Evolutionary conservation across 2,113 vertebrate species (phyloP).

Genomic region (Pica pica): DNA sequence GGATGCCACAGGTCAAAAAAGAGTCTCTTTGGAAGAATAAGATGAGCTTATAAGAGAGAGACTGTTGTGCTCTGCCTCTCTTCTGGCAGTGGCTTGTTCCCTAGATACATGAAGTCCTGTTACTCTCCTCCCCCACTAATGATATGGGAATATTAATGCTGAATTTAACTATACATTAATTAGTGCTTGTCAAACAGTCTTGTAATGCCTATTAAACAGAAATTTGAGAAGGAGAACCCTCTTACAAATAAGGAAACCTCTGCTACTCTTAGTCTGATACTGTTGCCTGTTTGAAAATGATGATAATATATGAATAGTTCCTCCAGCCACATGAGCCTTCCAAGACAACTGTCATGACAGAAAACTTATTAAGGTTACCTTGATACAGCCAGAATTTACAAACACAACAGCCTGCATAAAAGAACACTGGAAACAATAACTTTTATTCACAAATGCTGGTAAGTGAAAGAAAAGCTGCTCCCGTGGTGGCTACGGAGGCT

Average conservation of each 20-base stretch:
- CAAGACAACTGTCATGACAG: neutral
- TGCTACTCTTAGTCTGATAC: neutral
- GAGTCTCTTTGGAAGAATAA: neutral
- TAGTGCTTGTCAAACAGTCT: neutral
- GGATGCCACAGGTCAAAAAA: neutral
- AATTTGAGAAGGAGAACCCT: neutral
- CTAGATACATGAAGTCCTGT: neutral
- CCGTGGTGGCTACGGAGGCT: neutral
- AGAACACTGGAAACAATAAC: neutral
- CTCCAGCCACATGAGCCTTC: neutral
- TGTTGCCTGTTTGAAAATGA: neutral
- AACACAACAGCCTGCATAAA: neutral
- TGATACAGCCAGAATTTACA: neutral
- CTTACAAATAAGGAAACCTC: neutral
- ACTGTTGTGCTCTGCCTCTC: neutral
- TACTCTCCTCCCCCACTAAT: neutral
- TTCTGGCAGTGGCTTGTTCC: neutral
- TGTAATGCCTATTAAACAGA: neutral
- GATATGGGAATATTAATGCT: neutral
- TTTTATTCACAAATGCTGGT: neutral
- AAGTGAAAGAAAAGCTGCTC: neutral
- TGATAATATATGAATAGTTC: neutral
- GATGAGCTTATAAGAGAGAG: neutral
- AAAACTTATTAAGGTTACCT: neutral
- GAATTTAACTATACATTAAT: neutral